Base-by-base conservation (phyloP, 1,140 invertebrate genomes). In the Mylabris phalerata region DNA sequence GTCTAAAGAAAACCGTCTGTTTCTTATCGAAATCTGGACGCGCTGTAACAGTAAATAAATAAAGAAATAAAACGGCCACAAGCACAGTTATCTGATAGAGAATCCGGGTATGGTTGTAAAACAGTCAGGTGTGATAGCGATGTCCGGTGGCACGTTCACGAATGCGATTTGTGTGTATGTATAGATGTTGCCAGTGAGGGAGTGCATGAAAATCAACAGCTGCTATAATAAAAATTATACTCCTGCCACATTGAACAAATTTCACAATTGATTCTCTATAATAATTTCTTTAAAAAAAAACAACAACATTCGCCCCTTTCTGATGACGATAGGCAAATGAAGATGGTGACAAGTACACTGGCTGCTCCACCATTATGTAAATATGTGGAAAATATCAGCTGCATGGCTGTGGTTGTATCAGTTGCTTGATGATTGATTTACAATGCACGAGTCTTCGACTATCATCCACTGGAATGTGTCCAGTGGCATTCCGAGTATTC, bases 401-500 rank as follows among this genome's bases (percentile, higher is more conserved):
- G 52, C 52, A 43, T 52, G 59, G 52, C 32, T 32, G 48, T 52
- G 59, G 52, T 7, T 32, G 48, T 61, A 61, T 61, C 60, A 61
- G 55, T 61, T 57, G 40, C 50, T 46, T 26, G 55, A 61, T 61
- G 60, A 61, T 61, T 61, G 60, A 61, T 61, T 61, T 61, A 61
- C 55, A 54, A 50, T 45, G 50, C 43, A 57, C 49, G 60, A 32
- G 32, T 32, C 32, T 7, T 32, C 32, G 4, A 32, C 13, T 54
- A 46, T 54, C 51, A 44, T 32, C 4, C 32, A 19, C 19, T 43
- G 43, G 60, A 57, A 61, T 61, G 60, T 61, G 60, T 61, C 45
- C 55, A 55, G 60, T 61, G 60, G 60, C 60, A 61, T 61, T 57
- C 60, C 50, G 40, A 57, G 60, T 61, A 61, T 61, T 61, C 48